phyloP scores from a whole-genome alignment of 2,113 vertebrate genomes.

The Sturnus vulgaris region DNA sequence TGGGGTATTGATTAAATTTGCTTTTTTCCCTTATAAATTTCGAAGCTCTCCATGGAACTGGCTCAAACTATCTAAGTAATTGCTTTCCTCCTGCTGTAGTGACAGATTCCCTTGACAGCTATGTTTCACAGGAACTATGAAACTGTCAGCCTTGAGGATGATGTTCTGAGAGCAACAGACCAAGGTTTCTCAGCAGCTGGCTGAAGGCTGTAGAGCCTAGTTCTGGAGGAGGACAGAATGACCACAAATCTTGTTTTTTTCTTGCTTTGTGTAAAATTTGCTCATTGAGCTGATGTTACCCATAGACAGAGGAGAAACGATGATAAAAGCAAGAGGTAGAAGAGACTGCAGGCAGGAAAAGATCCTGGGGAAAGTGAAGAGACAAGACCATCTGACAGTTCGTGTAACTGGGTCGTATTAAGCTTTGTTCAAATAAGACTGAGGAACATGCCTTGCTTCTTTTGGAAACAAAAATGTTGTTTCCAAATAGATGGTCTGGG shows the following conservation, averaged over 20 bases:
- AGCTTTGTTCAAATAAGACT: neutral
- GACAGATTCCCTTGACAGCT: constrained; percentile 27
- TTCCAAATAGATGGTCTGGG: neutral
- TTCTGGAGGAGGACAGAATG: neutral
- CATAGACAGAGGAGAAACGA: neutral
- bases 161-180: neutral
- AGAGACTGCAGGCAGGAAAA: neutral
- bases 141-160: constrained; percentile 9
- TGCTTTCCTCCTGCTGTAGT: neutral
- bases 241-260: neutral
- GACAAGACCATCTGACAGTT: neutral
- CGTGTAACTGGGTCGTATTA: neutral
- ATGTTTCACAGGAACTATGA: neutral
- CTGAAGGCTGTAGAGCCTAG: neutral
- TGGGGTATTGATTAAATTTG: neutral
- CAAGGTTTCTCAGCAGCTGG: neutral
- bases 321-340: neutral
- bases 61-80: neutral
- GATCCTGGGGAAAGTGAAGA: neutral
- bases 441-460: neutral
- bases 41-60: neutral
- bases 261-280: neutral
- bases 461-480: neutral
- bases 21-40: neutral
- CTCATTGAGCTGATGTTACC: neutral